phyloP scores from a whole-genome alignment of 2,888 invertebrate species.

The Caenorhabditis doughertyi region DNA sequence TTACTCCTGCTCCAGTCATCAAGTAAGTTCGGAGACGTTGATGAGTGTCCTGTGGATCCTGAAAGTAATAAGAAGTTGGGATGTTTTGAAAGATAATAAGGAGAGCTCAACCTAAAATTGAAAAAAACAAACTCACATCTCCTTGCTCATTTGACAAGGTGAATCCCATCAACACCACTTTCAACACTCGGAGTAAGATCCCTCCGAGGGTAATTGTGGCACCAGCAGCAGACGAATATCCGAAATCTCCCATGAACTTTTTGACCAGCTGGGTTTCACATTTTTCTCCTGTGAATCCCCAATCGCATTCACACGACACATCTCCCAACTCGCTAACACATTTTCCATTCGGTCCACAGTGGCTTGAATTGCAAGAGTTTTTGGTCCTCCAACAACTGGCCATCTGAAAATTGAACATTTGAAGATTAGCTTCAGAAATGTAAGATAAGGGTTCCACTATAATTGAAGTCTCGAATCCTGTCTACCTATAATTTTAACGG shows the following conservation, averaged over 20 bases:
- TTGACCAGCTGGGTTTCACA: constrained; percentile 1
- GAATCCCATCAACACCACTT: background rate
- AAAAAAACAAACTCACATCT: too few relatives aligned
- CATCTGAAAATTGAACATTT: constrained; percentile 5
- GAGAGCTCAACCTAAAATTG: too few relatives aligned
- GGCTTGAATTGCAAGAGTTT: background rate
- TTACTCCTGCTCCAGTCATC: background rate
- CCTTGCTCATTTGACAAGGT: background rate
- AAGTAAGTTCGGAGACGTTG: constrained; percentile 8
- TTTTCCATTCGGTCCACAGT: constrained; percentile 20
- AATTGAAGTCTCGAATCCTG: background rate
- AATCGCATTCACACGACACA: background rate
- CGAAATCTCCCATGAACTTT: background rate
- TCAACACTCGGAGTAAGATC: background rate
- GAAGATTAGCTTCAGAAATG: background rate
- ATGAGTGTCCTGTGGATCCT: too few relatives aligned
- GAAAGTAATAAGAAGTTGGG: background rate
- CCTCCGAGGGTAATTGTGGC: constrained; percentile 19
- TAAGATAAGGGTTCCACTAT: too few relatives aligned
- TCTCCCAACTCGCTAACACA: background rate
- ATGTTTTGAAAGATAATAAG: background rate
- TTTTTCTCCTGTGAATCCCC: constrained; percentile 19
- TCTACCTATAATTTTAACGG: background rate
- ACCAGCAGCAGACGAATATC: constrained; percentile 2
- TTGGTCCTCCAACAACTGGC: background rate